Evolutionary conservation across 1,140 invertebrate genomes (phyloP), one percentile per base, ranked within the genome.

Genomic region (Eumeta japonica): DNA sequence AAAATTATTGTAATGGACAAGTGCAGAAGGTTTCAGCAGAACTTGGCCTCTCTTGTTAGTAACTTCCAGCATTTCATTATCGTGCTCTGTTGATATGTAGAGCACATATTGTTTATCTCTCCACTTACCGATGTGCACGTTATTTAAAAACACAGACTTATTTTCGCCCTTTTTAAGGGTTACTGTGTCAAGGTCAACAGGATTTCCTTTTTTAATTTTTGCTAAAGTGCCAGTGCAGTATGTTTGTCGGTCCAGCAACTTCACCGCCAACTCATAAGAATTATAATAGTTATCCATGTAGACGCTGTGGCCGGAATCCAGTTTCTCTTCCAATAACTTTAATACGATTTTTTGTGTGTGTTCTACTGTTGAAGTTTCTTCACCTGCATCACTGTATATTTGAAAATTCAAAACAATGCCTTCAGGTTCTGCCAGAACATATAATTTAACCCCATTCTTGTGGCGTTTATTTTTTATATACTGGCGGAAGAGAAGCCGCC

Each of bases 401-500:
- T 52, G 45, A 44, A 30, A 52, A 37, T 43, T 52, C 37, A 49
- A 40, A 28, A 57, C 40, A 11, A 33, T 52, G 43, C 58, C 63
- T 39, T 56, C 43, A 17, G 48, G 50, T 34, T 58, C 53, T 31
- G 55, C 48, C 2, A 77, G 41, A 16, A 64, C 53, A 46, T 63
- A 63, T 10, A 72, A 20, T 48, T 68, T 72, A 9, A 70, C 54
- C 0, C 64, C 64, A 47, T 66, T 63, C 48, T 65, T 66, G 43
- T 68, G 60, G 1, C 43, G 19, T 47, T 64, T 73, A 12, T 49
- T 45, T 41, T 59, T 52, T 19, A 63, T 55, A 37, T 67, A 68
- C 34, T 72, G 57, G 17, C 52, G 29, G 40, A 75, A 65, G 10
- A 46, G 16, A 0, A 71, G 34, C 10, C 62, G 41, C 17, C 65